Percentiles rank a stretch among this genome's conserved stretches.
phyloP scores from a whole-genome alignment of 1,140 invertebrate genomes.

The Probaryconus sp. region DNA sequence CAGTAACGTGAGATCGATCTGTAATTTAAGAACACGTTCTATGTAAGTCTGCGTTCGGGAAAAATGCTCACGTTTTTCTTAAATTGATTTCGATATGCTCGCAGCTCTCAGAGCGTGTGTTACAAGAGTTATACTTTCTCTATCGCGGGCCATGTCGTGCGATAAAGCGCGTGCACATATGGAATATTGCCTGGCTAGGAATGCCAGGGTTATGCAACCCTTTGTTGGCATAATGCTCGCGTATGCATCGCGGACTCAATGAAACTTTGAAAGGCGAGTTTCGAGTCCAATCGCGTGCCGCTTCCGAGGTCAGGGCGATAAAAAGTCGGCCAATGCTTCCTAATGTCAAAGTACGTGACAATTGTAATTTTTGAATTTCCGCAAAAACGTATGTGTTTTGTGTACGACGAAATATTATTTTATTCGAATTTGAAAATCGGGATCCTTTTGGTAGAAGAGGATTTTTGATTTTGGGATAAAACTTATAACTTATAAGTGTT shows the following conservation, averaged over 20 bases:
- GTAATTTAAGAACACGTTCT: conserved; percentile 37
- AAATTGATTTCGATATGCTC: conserved; percentile 39
- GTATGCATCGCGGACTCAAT: conserved; percentile 51
- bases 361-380: not conserved
- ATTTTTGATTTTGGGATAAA: too few species aligned
- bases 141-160: conserved; percentile 54
- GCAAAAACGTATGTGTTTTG: too few species aligned
- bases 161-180: conserved; percentile 47
- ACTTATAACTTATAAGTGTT: too few species aligned
- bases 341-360: too few species aligned
- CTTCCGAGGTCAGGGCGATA: conserved; percentile 54
- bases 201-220: conserved; percentile 68
- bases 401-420: too few species aligned
- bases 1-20: too few species aligned
- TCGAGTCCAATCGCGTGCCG: conserved; percentile 55
- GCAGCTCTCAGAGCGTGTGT: conserved; percentile 2
- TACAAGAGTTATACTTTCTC: conserved; percentile 61
- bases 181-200: conserved; percentile 61
- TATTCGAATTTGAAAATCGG: too few species aligned
- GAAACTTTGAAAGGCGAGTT: conserved; percentile 42
- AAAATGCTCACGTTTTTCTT: conserved; percentile 38
- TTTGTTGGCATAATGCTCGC: conserved; percentile 67
- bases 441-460: too few species aligned
- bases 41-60: conserved; percentile 1
- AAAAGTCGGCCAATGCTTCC: conserved; percentile 54